These are phyloP conservation scores for Pterocles burchelli DNA, from an alignment of 2,113 vertebrate genomes.

Conservation along the genomic window DNA sequence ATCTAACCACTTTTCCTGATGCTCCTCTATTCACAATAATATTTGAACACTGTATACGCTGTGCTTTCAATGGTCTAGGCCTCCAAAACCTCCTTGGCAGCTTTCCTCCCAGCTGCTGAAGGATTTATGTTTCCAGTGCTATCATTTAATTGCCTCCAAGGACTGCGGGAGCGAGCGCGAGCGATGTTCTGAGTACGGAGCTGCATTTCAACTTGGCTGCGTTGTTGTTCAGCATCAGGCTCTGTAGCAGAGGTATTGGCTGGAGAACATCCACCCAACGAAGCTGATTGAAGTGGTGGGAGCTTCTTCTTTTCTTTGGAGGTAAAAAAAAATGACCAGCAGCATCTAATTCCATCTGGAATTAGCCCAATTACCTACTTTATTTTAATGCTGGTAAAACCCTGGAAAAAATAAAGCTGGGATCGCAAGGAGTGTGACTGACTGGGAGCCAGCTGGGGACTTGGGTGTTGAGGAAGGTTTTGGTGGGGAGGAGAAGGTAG, in stretches of 20 bases:
- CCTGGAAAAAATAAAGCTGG: neutral
- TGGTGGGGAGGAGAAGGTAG: neutral
- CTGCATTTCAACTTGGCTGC: fast-evolving
- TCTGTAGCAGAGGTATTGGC: neutral
- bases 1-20: neutral
- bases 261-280: neutral
- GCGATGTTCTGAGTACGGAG: neutral
- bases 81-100: neutral
- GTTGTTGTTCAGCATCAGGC: neutral
- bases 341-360: neutral
- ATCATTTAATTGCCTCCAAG: neutral
- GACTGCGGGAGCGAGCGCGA: fast-evolving
- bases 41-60: neutral
- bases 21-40: neutral
- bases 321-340: neutral
- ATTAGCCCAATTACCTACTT: neutral
- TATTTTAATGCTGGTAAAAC: neutral
- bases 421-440: fast-evolving
- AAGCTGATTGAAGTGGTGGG: neutral
- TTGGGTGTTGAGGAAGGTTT: neutral
- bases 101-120: neutral
- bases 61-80: neutral
- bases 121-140: neutral
- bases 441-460: neutral
- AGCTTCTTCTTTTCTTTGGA: neutral